Evolutionary conservation across 2,888 invertebrate genomes (phyloP), one percentile per base, ranked within the genome.

Genomic region (Seira musarum): DNA sequence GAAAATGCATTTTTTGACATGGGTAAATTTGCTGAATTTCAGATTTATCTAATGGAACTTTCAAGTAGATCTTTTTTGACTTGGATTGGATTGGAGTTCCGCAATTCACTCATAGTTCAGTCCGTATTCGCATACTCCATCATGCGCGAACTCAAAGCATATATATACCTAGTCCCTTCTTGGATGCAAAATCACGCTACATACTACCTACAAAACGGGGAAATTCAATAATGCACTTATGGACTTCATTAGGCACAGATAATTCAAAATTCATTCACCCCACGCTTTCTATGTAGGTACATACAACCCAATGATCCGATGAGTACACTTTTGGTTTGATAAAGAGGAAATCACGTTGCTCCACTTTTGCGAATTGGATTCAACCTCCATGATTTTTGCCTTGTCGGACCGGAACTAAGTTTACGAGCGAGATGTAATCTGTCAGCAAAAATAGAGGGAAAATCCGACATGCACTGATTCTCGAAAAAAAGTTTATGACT

Each of bases 31-130:
- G 71, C 70, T 71, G 77, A 77, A 77, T 77, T 77, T 70, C 77
- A 77, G 70, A 77, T 77, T 77, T 77, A 5, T 65, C 70, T 71
- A 77, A 77, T 77, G 77, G 77, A 70, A 77, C 40, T 77, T 70
- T 77, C 53, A 57, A 40, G 70, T 71, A 77, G 60, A 64, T 13
- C 40, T 40, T 40, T 40, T n/a, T n/a, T n/a, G n/a, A n/a, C n/a
- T n/a, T n/a, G 40, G 40, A 40, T n/a, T n/a, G n/a, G n/a, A n/a
- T n/a, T n/a, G n/a, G n/a, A n/a, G n/a, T n/a, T n/a, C n/a, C n/a
- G n/a, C n/a, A n/a, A n/a, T n/a, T n/a, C n/a, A n/a, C n/a, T n/a
- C n/a, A n/a, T n/a, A n/a, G n/a, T n/a, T n/a, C n/a, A n/a, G n/a
- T n/a, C n/a, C 64, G 46, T 25, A 53, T 63, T 68, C 72, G 49